phyloP scores from a whole-genome alignment of 2,113 vertebrate species.

The Cathartes aura region DNA sequence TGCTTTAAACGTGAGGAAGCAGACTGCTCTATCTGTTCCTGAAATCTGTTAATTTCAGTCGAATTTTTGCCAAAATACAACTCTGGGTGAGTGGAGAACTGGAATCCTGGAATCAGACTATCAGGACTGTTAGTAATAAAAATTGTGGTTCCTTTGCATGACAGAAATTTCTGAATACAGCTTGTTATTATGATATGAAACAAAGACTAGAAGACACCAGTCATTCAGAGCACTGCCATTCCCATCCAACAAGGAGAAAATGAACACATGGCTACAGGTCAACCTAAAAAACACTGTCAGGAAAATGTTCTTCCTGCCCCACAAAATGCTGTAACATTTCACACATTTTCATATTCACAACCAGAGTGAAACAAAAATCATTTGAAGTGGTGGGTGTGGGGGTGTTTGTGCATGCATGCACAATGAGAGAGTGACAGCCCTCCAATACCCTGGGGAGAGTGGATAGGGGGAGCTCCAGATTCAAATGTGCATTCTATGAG shows the following conservation, averaged over 20 bases:
- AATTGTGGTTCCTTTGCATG: background rate
- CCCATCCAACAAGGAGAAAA: background rate
- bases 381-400: background rate
- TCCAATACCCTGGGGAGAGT: background rate
- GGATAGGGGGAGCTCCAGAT: slow-evolving; percentile 40
- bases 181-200: background rate
- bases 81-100: background rate
- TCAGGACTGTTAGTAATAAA: background rate
- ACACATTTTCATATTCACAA: background rate
- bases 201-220: background rate
- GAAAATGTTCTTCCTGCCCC: background rate
- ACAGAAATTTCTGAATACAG: background rate
- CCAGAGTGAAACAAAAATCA: background rate
- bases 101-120: background rate
- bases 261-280: background rate
- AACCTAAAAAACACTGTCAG: background rate
- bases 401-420: background rate
- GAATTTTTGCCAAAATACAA: background rate
- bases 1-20: background rate
- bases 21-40: background rate
- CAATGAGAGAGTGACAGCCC: background rate
- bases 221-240: background rate
- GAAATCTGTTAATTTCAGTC: background rate
- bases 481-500: background rate
- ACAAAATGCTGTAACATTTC: background rate